Base-by-base conservation (phyloP, 2,113 vertebrate genomes). In the Trichechus manatus region DNA sequence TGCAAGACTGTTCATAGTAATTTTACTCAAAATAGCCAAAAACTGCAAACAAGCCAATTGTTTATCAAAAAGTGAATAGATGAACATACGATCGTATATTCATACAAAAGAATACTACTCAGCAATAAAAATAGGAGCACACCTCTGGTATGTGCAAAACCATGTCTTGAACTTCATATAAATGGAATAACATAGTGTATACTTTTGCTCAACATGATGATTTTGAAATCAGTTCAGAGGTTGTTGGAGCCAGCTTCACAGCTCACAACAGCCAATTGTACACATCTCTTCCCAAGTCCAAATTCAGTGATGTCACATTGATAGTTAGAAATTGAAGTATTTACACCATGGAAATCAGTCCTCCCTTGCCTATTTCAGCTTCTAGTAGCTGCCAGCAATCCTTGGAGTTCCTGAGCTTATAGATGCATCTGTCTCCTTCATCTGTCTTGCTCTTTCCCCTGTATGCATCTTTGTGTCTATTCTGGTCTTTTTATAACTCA, bases 11-110 rank as follows among this genome's bases (percentile, higher is more conserved):
- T 88, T 88, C 39, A 88, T 11, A 82, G 27, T 22, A 39, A 81
- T 83, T 56, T 83, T 84, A 79, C 80, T 89, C 87, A 56, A 95
- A 93, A 83, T 91, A 93, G 14, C n/a, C 13, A n/a, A 63, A 82
- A 95, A 56, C 11, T 39, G 4, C 23, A 83, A 94, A 87, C 9
- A 91, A 93, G 50, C 3, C 50, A 88, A 39, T 61, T 87, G 39
- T 93, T 93, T 39, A 89, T 82, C 25, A 77, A 20, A 13, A 87
- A 5, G 7, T 93, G 15, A 93, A 77, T 82, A 9, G 33, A 39
- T 74, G 87, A 75, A 77, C n/a, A 87, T 19, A 68, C 31, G 19
- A 15, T 61, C 13, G 4, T 72, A 56, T 64, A 56, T 44, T 87
- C 27, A 53, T 44, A 87, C 23, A 93, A 29, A 59, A 44, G 29